These are phyloP conservation scores for Poliocrania exsul DNA, from an alignment of 2,797 vertebrate genomes.

Conservation along the genomic window DNA sequence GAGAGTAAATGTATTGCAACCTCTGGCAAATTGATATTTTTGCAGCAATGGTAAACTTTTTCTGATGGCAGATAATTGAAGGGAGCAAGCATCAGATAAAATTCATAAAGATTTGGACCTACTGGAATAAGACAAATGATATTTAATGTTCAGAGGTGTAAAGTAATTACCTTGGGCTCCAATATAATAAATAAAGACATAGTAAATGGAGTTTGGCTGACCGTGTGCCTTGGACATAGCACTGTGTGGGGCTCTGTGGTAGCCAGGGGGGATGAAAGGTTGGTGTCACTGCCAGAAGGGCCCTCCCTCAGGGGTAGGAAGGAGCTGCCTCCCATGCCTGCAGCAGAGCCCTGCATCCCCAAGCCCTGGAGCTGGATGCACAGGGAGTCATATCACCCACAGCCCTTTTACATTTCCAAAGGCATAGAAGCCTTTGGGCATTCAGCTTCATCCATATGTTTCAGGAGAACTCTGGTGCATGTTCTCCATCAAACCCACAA, in stretches of 20 bases:
- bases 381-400: not conserved
- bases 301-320: not conserved
- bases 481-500: not conserved
- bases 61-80: constrained; percentile 38
- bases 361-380: accelerated
- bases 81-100: not conserved
- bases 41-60: constrained; percentile 40
- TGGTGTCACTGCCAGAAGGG: not conserved
- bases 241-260: accelerated
- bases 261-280: accelerated
- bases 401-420: not conserved
- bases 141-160: constrained; percentile 42
- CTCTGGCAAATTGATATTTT: constrained; percentile 55
- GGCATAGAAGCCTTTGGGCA: not conserved
- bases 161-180: constrained; percentile 43
- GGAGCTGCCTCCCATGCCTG: not conserved
- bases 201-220: constrained; percentile 22
- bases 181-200: constrained; percentile 20
- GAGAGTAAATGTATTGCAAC: constrained; percentile 34
- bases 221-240: not conserved
- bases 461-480: not conserved
- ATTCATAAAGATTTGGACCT: constrained; percentile 44
- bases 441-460: not conserved
- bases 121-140: constrained; percentile 32
- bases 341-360: not conserved